Conservation (phyloP, 2,888 invertebrate genomes). For the Celastrina argiolus region DNA sequence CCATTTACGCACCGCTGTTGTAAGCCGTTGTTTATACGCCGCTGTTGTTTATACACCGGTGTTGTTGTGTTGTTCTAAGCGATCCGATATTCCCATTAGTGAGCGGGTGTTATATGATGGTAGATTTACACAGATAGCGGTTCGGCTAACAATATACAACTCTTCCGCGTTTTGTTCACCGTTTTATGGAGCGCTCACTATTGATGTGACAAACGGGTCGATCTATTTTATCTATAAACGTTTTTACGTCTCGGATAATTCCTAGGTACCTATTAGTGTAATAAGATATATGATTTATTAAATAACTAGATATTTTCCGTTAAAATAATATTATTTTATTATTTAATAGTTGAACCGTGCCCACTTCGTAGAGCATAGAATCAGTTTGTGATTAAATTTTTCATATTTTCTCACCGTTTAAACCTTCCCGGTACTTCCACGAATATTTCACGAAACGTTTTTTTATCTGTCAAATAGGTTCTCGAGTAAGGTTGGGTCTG, state of each 20-base stretch:
- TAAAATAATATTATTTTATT: neutral
- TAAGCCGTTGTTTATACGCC: conserved; percentile 27
- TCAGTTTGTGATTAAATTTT: no score
- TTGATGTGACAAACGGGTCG: neutral
- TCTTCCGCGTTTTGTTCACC: conserved; percentile 22
- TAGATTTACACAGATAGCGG: conserved; percentile 36
- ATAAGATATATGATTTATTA: no score
- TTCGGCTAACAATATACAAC: conserved; percentile 29
- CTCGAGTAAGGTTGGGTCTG: no score
- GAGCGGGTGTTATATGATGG: conserved; percentile 36
- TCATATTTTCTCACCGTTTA: no score
- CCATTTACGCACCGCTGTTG: conserved; percentile 31
- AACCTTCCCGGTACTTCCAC: no score
- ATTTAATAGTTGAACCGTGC: no score
- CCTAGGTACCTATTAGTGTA: neutral
- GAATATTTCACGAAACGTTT: no score
- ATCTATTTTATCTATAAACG: conserved; percentile 1
- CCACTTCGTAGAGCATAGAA: no score
- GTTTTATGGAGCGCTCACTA: neutral
- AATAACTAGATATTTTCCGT: no score
- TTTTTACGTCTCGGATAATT: neutral
- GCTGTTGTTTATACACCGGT: conserved; percentile 27
- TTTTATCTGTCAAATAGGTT: no score
- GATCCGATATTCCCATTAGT: conserved; percentile 58
- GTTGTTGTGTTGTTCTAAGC: conserved; percentile 31